These are phyloP conservation scores for Hippoglossus hippoglossus DNA, from an alignment of 2,797 vertebrate genomes.

Conservation along the genomic window DNA sequence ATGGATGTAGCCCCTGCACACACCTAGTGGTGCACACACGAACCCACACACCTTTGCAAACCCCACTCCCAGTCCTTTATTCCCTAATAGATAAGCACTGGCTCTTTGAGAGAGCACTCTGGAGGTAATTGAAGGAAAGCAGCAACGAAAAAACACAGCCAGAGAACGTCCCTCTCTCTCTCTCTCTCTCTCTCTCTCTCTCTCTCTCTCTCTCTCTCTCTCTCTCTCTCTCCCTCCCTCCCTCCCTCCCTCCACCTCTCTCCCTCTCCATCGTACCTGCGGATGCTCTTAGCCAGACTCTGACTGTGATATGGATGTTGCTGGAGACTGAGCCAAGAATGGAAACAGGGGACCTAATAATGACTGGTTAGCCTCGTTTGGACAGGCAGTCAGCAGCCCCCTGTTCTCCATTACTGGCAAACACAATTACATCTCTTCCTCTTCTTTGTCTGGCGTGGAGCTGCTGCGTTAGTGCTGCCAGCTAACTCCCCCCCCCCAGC, in stretches of 20 bases:
- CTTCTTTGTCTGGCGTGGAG: constrained; percentile 61
- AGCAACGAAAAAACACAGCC: constrained; percentile 56
- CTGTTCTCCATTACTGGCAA: constrained; percentile 80
- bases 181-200: no score
- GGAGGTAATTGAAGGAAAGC: constrained; percentile 73
- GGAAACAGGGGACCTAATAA: constrained; percentile 72
- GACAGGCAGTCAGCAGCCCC: constrained; percentile 73
- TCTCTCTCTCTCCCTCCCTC: no score
- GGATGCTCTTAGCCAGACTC: constrained; percentile 54
- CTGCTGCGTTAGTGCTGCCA: constrained; percentile 37
- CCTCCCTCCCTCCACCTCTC: no score
- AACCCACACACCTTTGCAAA: constrained; percentile 15
- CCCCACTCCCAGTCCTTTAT: constrained; percentile 35
- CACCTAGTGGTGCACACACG: constrained; percentile 1
- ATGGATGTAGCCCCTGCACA: background rate
- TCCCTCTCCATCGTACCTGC: constrained; percentile 50
- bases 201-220: no score
- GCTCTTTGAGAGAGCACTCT: constrained; percentile 58
- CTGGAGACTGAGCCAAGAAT: constrained; percentile 64
- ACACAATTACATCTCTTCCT: constrained; percentile 81
- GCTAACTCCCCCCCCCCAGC: constrained; percentile 39
- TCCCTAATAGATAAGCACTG: constrained; percentile 58
- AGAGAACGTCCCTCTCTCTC: constrained; percentile 7
- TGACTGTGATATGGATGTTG: constrained; percentile 46
- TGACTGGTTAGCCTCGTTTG: constrained; percentile 76